Base-by-base conservation (phyloP, 2,797 vertebrate species). In the Numenius phaeopus region DNA sequence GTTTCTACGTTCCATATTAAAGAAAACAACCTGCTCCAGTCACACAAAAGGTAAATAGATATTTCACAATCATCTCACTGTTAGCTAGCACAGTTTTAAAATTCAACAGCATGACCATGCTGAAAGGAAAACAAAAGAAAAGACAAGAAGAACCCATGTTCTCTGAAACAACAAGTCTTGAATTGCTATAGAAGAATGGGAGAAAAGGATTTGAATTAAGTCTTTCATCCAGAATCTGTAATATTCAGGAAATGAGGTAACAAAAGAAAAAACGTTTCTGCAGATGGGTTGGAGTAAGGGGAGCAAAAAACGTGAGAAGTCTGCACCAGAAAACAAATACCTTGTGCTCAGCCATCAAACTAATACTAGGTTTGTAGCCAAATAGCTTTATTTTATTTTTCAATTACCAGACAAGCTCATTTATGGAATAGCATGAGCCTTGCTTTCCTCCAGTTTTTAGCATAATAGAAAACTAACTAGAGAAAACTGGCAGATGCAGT, bases 161-260 rank as follows among this genome's bases (percentile, higher is more conserved):
- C 80, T 97, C 96, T 97, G 86, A 91, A 94, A 54, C 72, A 97
- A 83, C 72, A 96, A 90, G 89, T 88, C 85, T 94, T 94, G 92
- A 97, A 97, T 93, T 94, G 70, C 87, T 96, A 65, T 61, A 64
- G 80, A 89, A 89, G 90, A 93, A 95, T 34, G 34, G 50, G 59
- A 93, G 79, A 89, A 97, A 91, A 87, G 89, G 42, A 90, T 96
- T 90, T 97, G 93, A 97, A 97, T 97, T 91, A 96, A 96, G 78
- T 88, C 90, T 96, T 98, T 97, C 93, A 93, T 87, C 65, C 82
- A 54, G 71, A 96, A 96, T 78, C 78, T 88, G 46, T 92, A 94
- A 96, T 89, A 96, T 77, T 90, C 94, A 95, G 85, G 55, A 82
- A 97, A 92, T 89, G 73, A 94, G 96, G 72, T 83, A 96, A 88